Percentiles rank a stretch among this genome's conserved stretches.
Conservation (phyloP, 2,888 invertebrate species). For the Brenthis hecate region DNA sequence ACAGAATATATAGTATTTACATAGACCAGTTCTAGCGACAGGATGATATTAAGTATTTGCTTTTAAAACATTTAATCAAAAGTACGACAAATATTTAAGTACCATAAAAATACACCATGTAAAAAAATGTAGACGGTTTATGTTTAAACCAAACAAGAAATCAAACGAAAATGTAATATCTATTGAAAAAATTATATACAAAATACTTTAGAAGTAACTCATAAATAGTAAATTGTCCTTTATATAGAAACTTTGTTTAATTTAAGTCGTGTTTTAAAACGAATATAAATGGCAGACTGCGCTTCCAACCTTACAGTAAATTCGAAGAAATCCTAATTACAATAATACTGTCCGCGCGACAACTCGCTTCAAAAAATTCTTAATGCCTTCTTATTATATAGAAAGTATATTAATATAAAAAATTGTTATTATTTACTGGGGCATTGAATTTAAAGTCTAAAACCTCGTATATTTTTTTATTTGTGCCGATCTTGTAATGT, state of each 20-base stretch:
- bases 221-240: neutral
- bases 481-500: neutral
- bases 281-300: slow-evolving; percentile 1
- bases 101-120: too few species aligned
- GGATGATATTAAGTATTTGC: too few species aligned
- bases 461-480: neutral
- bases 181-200: too few species aligned
- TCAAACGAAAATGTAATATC: too few species aligned
- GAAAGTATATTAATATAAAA: neutral
- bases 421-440: neutral
- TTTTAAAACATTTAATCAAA: too few species aligned
- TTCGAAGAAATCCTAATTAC: slow-evolving; percentile 9
- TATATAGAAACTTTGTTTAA: neutral
- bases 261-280: neutral
- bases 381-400: neutral
- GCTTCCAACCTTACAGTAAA: neutral
- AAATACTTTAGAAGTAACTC: too few species aligned
- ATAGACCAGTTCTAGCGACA: too few species aligned
- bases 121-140: too few species aligned
- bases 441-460: neutral
- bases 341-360: slow-evolving; percentile 24
- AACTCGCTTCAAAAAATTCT: neutral
- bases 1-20: too few species aligned
- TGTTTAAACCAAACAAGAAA: too few species aligned
- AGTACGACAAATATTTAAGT: too few species aligned